Base-by-base conservation (phyloP, 2,113 vertebrate genomes). In the Bubalus kerabau region DNA sequence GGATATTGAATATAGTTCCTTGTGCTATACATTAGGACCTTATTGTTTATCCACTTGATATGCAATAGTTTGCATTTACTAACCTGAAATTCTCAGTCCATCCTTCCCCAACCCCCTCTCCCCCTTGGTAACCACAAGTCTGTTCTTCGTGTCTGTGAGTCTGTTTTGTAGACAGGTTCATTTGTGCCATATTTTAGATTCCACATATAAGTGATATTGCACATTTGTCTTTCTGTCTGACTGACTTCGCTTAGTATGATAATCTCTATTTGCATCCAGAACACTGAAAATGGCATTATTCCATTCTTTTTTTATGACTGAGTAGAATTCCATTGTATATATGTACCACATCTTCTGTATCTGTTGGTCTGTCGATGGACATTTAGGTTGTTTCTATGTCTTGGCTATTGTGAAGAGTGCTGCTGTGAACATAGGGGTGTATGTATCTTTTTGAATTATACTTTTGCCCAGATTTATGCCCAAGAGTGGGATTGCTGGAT, bases 121-220 rank as follows among this genome's bases (percentile, higher is more conserved):
- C 21, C 5, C 12, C 71, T 76, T 76, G 36, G 12, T 43, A 46
- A 26, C 40, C 71, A 76, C 71, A 76, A 7, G 40, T 76, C 71
- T 43, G 6, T 46, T 76, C 23, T 76, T 24, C 19, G 3, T 46
- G 71, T 76, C 71, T 76, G 71, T 76, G 23, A 76, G 12, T 46
- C 71, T 76, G 40, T 76, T 43, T 43, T 15, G 6, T 15, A 76
- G 40, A 76, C 40, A 43, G 36, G 23, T 76, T 76, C 12, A 26
- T 76, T 74, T 76, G 40, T 26, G 40, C 40, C 40, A 76, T 26
- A 15, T 76, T 76, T 46, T 76, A 76, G 71, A 76, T 76, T 43
- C 40, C 0, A 0, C 40, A 43, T 43, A 43, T 26, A 76, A 76
- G 40, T 76, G 12, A 76, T 43, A 76, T 43, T 26, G 3, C 13